Percentiles rank a stretch among this genome's conserved stretches.
phyloP scores from a whole-genome alignment of 2,888 invertebrate genomes.

The Onthophagus sagittarius region DNA sequence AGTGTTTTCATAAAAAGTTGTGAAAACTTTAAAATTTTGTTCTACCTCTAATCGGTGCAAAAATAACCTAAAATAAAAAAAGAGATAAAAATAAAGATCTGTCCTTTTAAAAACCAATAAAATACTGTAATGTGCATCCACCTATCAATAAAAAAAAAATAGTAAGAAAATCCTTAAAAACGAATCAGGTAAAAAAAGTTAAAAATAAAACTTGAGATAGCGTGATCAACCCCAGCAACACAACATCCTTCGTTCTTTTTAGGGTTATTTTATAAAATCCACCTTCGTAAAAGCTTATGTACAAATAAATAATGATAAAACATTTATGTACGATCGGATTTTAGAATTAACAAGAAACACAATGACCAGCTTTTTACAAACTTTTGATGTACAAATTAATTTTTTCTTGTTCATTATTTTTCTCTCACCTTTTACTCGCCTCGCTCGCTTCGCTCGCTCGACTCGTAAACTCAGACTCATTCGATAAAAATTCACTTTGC shows the following conservation, averaged over 20 bases:
- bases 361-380: constrained; percentile 41
- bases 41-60: not conserved
- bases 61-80: not conserved
- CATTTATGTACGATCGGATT: constrained; percentile 16
- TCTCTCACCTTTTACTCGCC: no score
- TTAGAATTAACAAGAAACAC: constrained; percentile 30
- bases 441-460: no score
- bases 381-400: constrained; percentile 24
- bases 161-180: not conserved
- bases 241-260: not conserved
- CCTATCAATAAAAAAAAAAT: not conserved
- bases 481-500: no score
- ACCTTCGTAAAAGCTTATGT: not conserved
- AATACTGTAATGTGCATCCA: not conserved
- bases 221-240: not conserved
- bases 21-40: no score
- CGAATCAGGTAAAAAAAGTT: not conserved
- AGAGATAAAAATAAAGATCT: not conserved
- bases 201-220: no score
- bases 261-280: not conserved
- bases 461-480: no score
- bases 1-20: no score
- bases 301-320: not conserved
- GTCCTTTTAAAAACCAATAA: not conserved
- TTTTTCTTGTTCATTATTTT: no score